Evolutionary conservation across 2,888 invertebrate genomes (phyloP), one percentile per base, ranked within the genome.

Genomic region (Scrobipalpa costella): DNA sequence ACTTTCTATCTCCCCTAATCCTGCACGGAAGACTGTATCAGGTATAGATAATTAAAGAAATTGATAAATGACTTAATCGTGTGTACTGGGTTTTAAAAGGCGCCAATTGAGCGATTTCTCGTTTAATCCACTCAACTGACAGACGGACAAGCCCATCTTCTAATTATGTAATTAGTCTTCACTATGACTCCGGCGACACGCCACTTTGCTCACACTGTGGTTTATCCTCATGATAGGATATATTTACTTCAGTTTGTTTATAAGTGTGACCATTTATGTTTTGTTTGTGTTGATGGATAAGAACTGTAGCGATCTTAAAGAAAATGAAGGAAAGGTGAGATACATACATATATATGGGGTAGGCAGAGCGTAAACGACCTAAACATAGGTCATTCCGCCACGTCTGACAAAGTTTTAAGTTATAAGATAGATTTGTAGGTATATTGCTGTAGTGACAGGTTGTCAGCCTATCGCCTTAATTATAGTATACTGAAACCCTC

Each of bases 51-150:
- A 40, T 40, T 40, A 13, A 9, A 40, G 40, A 40, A 40, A 40
- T 40, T 40, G 40, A 40, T 13, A 7, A 40, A 40, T 7, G 13
- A 40, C 40, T 40, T 40, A 40, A 40, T 40, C 40, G 36, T 61
- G 60, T 19, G 49, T 9, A 21, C 59, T 7, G 21, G 57, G 61
- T 6, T n/a, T 50, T 55, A 55, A 19, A 57, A 59, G 17, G 63
- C 44, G 61, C 66, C 65, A 67, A 71, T 65, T 69, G 65, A 36
- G 63, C 63, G 71, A 72, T 69, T 72, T 69, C 67, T 68, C 69
- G 63, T 65, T 63, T 70, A 71, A 77, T 73, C 66, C 68, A 68
- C 63, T 63, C 7, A 57, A 61, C 64, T 40, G 27, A 13, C 34
- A 47, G 47, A 58, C 40, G 34, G 52, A 40, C 34, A 65, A 38